Conservation (phyloP, 2,888 invertebrate species). For the Arrhopalites spinosus region DNA sequence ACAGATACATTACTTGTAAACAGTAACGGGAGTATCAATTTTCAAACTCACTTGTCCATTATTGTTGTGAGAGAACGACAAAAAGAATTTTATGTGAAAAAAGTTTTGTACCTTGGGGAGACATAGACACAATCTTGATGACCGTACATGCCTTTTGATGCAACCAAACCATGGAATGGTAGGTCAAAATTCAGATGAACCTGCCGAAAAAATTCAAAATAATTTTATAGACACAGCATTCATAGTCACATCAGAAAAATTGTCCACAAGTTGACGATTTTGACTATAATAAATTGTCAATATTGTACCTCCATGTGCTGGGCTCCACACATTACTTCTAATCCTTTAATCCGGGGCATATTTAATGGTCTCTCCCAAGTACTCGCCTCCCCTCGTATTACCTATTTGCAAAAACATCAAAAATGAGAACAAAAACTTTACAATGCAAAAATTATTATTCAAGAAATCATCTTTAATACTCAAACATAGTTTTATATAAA, state of each 20-base stretch:
- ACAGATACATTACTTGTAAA: no score
- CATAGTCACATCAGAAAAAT: no score
- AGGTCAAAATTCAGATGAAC: conserved; percentile 89
- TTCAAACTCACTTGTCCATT: no score
- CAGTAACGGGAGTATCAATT: no score
- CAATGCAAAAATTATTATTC: no score
- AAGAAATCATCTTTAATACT: background rate
- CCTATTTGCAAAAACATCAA: background rate
- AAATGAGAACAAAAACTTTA: background rate
- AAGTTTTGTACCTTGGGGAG: conserved; percentile 57
- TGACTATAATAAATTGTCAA: no score
- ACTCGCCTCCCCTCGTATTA: conserved; percentile 10
- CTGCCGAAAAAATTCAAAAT: conserved; percentile 58
- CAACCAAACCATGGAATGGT: conserved; percentile 90
- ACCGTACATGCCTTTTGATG: conserved; percentile 69
- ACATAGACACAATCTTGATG: conserved; percentile 79
- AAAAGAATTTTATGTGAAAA: background rate
- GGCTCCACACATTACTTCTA: conserved; percentile 90
- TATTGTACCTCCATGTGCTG: conserved; percentile 68
- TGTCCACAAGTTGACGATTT: no score
- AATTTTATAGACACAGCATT: no score
- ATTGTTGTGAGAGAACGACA: no score
- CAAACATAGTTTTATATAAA: background rate
- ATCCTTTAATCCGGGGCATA: conserved; percentile 86
- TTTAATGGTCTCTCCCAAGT: conserved; percentile 76